Base-by-base conservation (phyloP, 2,113 vertebrate genomes). In the Todiramphus saurophagus region DNA sequence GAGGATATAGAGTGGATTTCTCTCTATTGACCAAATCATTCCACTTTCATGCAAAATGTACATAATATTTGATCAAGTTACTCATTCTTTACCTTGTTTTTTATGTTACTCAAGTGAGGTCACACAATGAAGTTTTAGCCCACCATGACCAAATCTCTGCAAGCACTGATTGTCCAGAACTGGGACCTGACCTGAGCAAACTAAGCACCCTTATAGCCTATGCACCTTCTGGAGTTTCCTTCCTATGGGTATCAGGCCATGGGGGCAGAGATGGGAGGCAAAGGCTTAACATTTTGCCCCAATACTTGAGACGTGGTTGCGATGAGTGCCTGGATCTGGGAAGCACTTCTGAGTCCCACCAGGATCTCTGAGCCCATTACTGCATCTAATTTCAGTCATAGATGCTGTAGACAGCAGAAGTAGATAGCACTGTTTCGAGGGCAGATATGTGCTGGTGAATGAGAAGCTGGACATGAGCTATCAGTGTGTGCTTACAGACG, bases 101-200 rank as follows among this genome's bases (percentile, higher is more conserved):
- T 85, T 44, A 30, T 46, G 25, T 53, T 69, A 28, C 8, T 76
- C 11, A 10, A 30, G 16, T 13, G 11, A 21, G 4, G 66, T 77
- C 18, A 30, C 25, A 37, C 5, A 25, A 4, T 5, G 35, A 68
- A 28, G 4, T 69, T 90, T 83, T 89, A 5, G 0, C 16, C 8
- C 14, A 20, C 37, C 5, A 1, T 20, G 37, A 30, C 51, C 43
- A 31, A 84, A 82, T n/a, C 7, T 88, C 27, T 1, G 1, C 25
- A 31, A 64, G 11, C 9, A 18, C 3, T 0, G 0, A 4, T 27
- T 60, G 10, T 48, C 35, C 44, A 76, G 10, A 30, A 41, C 27
- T 86, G 63, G 58, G 13, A 51, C 21, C 13, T 55, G 78, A 68
- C 19, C 25, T 60, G 35, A 55, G 21, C 41, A 69, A 60, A 44